A percentile compares a stretch with the other conserved stretches of the same genome.
These are phyloP conservation scores for Brachionus asplanchnoidis DNA, from an alignment of 1,140 invertebrate species.

Conservation along the genomic window DNA sequence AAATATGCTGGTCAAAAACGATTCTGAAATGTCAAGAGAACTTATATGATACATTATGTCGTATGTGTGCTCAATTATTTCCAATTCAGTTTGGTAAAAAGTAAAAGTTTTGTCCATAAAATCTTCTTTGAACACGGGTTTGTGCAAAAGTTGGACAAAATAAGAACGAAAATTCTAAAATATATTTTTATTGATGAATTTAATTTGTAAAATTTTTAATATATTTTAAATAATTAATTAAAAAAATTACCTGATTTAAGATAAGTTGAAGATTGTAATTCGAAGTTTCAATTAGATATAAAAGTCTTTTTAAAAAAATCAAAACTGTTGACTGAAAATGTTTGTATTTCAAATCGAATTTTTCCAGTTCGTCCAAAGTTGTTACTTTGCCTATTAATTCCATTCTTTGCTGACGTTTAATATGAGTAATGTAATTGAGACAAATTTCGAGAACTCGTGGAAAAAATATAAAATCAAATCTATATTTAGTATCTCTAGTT, in stretches of 20 bases:
- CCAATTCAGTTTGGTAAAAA: background rate
- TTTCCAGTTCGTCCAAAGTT: background rate
- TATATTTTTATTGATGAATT: background rate
- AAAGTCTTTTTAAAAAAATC: background rate
- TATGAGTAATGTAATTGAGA: background rate
- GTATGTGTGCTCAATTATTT: background rate
- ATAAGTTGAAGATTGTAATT: slow-evolving; percentile 6
- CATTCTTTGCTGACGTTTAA: background rate
- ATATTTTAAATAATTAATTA: background rate
- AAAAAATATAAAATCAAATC: background rate
- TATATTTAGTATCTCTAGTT: background rate
- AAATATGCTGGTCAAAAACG: background rate
- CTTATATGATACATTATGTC: slow-evolving; percentile 3
- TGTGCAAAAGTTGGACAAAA: background rate
- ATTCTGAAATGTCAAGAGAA: background rate
- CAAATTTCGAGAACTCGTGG: background rate
- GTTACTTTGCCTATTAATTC: background rate
- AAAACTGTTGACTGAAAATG: background rate
- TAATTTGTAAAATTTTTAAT: too few relatives aligned
- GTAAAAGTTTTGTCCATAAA: background rate
- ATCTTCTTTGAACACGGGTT: background rate
- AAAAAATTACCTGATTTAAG: slow-evolving; percentile 6
- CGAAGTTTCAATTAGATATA: background rate
- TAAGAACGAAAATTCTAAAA: background rate
- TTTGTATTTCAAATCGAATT: background rate